A percentile compares a stretch with the other conserved stretches of the same genome.
Conservation (phyloP, 2,797 vertebrate species). For the Cryptoblepharus egeriae region DNA sequence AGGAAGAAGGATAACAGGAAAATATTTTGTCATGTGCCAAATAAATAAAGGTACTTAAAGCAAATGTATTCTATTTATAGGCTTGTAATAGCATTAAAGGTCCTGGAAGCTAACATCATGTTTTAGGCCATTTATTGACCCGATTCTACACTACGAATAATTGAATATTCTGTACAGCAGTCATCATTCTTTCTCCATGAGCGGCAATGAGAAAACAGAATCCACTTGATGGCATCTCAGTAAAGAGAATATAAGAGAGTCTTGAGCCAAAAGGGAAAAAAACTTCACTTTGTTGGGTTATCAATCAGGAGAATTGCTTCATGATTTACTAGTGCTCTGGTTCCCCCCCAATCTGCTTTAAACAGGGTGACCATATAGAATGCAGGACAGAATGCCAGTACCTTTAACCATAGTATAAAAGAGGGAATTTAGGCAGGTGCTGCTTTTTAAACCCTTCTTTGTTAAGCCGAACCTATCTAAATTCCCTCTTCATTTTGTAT, state of each 20-base stretch:
- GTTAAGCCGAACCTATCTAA: no score
- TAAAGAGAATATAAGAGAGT: neutral
- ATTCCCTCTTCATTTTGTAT: no score
- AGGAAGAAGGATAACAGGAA: constrained; percentile 19
- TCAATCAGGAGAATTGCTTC: no score
- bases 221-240: neutral
- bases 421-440: no score
- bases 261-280: neutral
- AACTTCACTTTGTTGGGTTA: no score
- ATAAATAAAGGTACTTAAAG: constrained; percentile 28
- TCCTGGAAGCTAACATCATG: constrained; percentile 25
- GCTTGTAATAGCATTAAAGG: constrained; percentile 27
- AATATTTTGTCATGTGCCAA: neutral
- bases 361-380: no score
- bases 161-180: constrained; percentile 9
- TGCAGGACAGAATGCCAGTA: no score
- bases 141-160: constrained; percentile 9
- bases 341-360: no score
- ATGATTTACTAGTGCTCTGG: neutral
- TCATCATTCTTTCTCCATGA: neutral
- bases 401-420: no score
- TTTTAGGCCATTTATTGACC: constrained; percentile 31
- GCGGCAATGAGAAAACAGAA: neutral
- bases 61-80: constrained; percentile 22
- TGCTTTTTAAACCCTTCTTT: no score